phyloP scores from a whole-genome alignment of 37 sponge, comb jelly and placozoan genomes.

The Aplysina aerophoba region DNA sequence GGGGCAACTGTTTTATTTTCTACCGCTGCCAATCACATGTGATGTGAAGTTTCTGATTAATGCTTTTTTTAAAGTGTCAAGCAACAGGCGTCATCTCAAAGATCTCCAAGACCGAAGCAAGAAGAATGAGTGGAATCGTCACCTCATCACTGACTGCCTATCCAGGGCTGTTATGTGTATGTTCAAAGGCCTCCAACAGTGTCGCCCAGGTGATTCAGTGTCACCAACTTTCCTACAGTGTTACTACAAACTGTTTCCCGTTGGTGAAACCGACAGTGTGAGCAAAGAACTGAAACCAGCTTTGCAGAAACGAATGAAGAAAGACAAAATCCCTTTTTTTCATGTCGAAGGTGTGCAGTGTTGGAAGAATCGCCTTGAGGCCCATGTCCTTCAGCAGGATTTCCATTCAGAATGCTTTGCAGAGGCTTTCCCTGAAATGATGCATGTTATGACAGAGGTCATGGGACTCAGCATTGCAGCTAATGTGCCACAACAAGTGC shows the following conservation, averaged over 20 bases:
- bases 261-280: neutral
- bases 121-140: conserved; percentile 55
- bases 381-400: too few species aligned
- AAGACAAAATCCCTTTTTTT: too few species aligned
- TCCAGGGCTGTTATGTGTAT: conserved; percentile 31
- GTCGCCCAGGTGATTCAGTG: neutral
- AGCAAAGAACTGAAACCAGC: conserved; percentile 26
- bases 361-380: too few species aligned
- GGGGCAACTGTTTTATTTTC: conserved; percentile 60
- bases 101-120: conserved; percentile 1
- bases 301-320: neutral
- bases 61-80: conserved; percentile 62
- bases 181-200: conserved; percentile 20
- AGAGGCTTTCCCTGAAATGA: too few species aligned
- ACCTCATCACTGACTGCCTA: conserved; percentile 45
- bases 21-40: conserved; percentile 58
- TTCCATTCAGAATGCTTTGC: too few species aligned
- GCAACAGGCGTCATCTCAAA: conserved; percentile 39
- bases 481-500: conserved; percentile 10
- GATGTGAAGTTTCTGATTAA: conserved; percentile 49
- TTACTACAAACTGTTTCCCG: conserved; percentile 63
- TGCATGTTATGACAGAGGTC: too few species aligned
- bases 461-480: neutral
- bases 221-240: conserved; percentile 14
- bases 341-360: too few species aligned